Conservation (phyloP, 2,797 vertebrate genomes). For the Pelobates cultripes region DNA sequence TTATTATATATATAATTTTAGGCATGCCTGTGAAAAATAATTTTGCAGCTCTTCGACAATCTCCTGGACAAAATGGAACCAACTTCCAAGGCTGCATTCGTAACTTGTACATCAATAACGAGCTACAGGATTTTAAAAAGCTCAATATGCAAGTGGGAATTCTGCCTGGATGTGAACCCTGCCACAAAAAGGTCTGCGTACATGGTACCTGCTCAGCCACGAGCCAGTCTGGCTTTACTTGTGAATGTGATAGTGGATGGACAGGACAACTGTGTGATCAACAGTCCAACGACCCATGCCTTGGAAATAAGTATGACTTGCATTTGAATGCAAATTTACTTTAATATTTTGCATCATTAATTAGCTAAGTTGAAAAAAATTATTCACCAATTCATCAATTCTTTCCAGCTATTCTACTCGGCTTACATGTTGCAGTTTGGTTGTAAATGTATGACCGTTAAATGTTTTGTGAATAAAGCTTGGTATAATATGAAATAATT, state of each 20-base stretch:
- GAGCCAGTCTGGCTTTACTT: conserved; percentile 87
- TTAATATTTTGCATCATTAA: not conserved
- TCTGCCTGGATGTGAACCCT: conserved; percentile 92
- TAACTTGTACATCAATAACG: conserved; percentile 91
- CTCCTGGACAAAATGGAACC: conserved; percentile 85
- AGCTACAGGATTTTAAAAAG: conserved; percentile 90
- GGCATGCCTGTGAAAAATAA: conserved; percentile 91
- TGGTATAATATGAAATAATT: too few relatives aligned
- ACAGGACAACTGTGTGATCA: conserved; percentile 87
- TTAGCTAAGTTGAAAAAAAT: not conserved
- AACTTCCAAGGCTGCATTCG: conserved; percentile 95
- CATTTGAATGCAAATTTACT: conserved; percentile 21
- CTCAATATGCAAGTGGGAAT: conserved; percentile 85
- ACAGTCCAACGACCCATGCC: conserved; percentile 90
- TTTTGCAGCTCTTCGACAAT: conserved; percentile 83
- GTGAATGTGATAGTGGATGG: conserved; percentile 94
- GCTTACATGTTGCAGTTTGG: too few relatives aligned
- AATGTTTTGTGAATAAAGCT: too few relatives aligned
- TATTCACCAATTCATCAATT: too few relatives aligned
- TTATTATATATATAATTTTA: conserved; percentile 58
- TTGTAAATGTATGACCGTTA: too few relatives aligned
- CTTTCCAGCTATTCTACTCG: too few relatives aligned
- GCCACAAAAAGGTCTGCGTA: conserved; percentile 86
- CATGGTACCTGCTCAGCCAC: conserved; percentile 89
- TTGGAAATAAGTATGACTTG: conserved; percentile 92